phyloP scores from a whole-genome alignment of 2,888 invertebrate genomes.

The Lasioglossum vierecki region DNA sequence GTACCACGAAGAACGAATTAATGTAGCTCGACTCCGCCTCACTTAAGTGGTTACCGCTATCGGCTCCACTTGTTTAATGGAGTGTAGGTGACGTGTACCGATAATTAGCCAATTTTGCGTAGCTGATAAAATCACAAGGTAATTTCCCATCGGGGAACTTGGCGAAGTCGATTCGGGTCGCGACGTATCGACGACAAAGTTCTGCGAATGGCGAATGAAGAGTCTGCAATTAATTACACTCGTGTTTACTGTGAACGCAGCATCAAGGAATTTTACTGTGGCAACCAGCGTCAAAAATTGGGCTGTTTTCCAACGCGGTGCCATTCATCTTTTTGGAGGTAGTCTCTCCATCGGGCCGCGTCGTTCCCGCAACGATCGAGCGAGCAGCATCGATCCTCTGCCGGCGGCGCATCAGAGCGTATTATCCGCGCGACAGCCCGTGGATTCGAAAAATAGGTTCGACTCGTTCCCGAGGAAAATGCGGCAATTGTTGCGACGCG shows the following conservation, averaged over 20 bases:
- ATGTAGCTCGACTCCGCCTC: background rate
- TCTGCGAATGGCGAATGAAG: background rate
- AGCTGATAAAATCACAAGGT: background rate
- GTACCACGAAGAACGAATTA: too few relatives aligned
- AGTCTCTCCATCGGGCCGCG: background rate
- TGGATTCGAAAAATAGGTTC: background rate
- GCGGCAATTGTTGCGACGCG: background rate
- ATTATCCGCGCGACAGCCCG: background rate
- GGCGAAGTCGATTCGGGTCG: background rate
- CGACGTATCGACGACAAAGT: background rate
- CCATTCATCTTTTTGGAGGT: background rate
- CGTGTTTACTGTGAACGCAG: too few relatives aligned
- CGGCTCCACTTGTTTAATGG: background rate
- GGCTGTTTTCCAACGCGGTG: background rate
- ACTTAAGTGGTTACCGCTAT: too few relatives aligned
- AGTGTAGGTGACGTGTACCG: background rate
- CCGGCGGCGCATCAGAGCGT: background rate
- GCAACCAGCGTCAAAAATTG: background rate
- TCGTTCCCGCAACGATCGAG: background rate
- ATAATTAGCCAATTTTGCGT: background rate
- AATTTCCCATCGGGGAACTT: background rate
- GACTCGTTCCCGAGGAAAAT: background rate
- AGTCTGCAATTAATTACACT: too few relatives aligned
- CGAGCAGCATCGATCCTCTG: background rate
- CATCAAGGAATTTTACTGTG: too few relatives aligned